Evolutionary conservation across 2,113 vertebrate genomes (phyloP).

Genomic region (Arenaria interpres): DNA sequence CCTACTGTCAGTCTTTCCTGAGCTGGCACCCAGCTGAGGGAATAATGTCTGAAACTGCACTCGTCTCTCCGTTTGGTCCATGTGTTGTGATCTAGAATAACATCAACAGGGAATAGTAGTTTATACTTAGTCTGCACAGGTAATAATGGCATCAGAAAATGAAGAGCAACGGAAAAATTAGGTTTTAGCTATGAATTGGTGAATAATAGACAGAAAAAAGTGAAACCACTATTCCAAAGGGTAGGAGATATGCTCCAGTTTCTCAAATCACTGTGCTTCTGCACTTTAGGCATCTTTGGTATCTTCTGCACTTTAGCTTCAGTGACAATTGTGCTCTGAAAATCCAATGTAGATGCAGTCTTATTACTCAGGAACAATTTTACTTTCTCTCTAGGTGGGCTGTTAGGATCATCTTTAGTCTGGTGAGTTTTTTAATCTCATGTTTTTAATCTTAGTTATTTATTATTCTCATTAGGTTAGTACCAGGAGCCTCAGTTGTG

Average conservation of each 20-base stretch:
- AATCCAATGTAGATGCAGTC: neutral
- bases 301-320: neutral
- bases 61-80: accelerated
- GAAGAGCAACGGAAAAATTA: neutral
- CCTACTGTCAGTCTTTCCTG: neutral
- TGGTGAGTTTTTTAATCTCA: neutral
- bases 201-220: neutral
- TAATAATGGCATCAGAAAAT: neutral
- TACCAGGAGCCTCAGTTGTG: neutral
- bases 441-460: neutral
- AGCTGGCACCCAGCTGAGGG: neutral
- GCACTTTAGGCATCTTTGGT: neutral
- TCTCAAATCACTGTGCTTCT: neutral
- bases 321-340: neutral
- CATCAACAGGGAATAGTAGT: neutral
- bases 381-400: neutral
- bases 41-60: neutral
- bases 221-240: neutral
- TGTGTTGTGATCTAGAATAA: neutral
- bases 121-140: neutral
- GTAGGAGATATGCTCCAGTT: neutral
- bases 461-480: neutral
- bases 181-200: neutral
- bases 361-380: neutral
- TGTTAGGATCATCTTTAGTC: neutral